These are phyloP conservation scores for Mionectes olivaceus DNA, from an alignment of 2,797 vertebrate species.

Conservation along the genomic window DNA sequence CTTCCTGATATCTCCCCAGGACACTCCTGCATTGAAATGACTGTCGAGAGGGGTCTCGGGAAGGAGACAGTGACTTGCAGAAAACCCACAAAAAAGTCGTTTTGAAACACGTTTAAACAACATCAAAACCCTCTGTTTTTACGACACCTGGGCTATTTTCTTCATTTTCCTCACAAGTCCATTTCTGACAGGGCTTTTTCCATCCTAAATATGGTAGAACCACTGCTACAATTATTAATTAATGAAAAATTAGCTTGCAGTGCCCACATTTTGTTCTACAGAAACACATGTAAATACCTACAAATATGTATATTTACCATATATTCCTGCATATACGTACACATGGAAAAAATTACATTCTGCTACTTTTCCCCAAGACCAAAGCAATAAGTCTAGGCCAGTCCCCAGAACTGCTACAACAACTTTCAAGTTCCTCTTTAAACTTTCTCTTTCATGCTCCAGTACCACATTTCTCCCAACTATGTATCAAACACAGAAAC, in stretches of 20 bases:
- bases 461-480: neutral
- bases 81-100: too few relatives aligned
- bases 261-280: neutral
- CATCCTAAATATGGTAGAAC: too few relatives aligned
- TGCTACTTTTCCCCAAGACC: neutral
- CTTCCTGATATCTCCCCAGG: too few relatives aligned
- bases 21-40: too few relatives aligned
- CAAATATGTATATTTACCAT: neutral
- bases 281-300: neutral
- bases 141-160: too few relatives aligned
- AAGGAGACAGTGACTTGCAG: too few relatives aligned
- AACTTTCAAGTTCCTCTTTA: neutral
- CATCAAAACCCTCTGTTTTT: too few relatives aligned
- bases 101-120: too few relatives aligned
- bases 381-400: accelerated
- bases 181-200: too few relatives aligned
- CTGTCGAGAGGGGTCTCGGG: too few relatives aligned
- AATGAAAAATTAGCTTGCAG: conserved; percentile 23
- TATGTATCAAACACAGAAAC: neutral
- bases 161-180: too few relatives aligned
- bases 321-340: neutral
- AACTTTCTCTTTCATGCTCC: neutral
- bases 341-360: neutral
- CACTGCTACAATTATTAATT: neutral
- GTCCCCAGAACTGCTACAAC: neutral